A percentile compares a stretch with the other conserved stretches of the same genome.
phyloP scores from a whole-genome alignment of 2,797 vertebrate genomes.

The Myotis pilosus region DNA sequence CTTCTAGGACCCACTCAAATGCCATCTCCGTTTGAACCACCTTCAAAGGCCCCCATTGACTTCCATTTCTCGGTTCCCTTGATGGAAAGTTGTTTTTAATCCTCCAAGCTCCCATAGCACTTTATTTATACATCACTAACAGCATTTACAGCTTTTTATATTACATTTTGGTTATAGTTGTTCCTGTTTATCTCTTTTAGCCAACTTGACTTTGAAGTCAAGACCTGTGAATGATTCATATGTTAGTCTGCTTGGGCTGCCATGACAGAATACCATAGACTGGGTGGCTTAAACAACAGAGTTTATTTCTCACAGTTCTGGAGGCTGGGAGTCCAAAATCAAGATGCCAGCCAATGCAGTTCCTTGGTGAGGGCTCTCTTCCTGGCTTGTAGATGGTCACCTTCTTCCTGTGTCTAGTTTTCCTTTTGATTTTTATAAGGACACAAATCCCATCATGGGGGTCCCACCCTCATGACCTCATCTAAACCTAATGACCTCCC shows the following conservation, averaged over 20 bases:
- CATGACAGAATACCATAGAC: neutral
- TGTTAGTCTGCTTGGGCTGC: neutral
- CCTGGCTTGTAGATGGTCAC: neutral
- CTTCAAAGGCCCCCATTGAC: neutral
- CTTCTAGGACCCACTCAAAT: neutral
- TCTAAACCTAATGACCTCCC: neutral
- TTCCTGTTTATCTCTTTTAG: neutral
- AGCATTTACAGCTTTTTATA: neutral
- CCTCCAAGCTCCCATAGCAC: neutral
- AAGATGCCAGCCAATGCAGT: neutral
- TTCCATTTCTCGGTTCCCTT: neutral
- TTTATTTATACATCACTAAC: neutral
- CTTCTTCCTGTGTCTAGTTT: neutral
- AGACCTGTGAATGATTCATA: neutral
- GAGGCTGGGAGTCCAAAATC: neutral
- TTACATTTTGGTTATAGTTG: neutral
- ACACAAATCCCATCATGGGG: neutral
- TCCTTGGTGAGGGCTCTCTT: neutral
- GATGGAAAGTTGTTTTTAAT: neutral
- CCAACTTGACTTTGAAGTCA: slow-evolving; percentile 13
- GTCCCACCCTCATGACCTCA: neutral
- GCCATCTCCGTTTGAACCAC: neutral
- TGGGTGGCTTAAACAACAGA: neutral
- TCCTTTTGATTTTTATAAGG: neutral
- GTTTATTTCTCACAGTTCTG: neutral